A percentile compares a stretch with the other conserved stretches of the same genome.
Evolutionary conservation across 2,113 vertebrate species (phyloP).

Genomic region (Bos javanicus): DNA sequence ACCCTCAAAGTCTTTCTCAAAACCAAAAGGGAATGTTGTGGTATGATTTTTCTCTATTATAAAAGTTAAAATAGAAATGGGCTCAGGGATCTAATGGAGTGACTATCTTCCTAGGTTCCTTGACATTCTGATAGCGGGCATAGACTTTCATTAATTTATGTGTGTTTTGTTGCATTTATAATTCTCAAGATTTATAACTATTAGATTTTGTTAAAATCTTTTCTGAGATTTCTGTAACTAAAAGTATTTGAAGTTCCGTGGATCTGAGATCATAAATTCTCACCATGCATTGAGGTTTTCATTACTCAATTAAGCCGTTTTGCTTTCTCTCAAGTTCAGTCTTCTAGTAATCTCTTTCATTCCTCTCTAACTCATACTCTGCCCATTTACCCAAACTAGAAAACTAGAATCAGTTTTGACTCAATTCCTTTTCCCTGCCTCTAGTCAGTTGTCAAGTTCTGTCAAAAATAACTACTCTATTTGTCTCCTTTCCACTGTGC

Average conservation of each 20-base stretch:
- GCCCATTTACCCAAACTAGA: not conserved
- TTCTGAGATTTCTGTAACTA: not conserved
- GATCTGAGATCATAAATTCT: not conserved
- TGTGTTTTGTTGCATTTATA: not conserved
- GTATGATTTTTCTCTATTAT: not conserved
- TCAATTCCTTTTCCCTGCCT: not conserved
- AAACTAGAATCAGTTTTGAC: not conserved
- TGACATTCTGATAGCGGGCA: not conserved
- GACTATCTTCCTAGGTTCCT: not conserved
- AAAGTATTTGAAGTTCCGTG: not conserved
- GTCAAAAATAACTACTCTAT: not conserved
- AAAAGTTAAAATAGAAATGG: not conserved
- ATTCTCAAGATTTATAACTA: not conserved
- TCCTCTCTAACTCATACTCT: not conserved
- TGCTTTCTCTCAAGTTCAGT: not conserved
- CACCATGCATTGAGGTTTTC: not conserved
- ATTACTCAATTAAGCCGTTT: not conserved
- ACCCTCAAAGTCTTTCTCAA: not conserved
- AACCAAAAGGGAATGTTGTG: not conserved
- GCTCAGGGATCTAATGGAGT: not conserved
- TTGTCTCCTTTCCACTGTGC: not conserved
- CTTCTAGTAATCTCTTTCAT: not conserved
- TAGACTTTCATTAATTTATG: not conserved
- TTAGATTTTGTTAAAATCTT: not conserved
- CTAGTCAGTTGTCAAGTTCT: not conserved